Percentiles rank a stretch among this genome's conserved stretches.
phyloP scores from a whole-genome alignment of 92 coral and sea anemone species.

The Hydrozoanthus gracilis region DNA sequence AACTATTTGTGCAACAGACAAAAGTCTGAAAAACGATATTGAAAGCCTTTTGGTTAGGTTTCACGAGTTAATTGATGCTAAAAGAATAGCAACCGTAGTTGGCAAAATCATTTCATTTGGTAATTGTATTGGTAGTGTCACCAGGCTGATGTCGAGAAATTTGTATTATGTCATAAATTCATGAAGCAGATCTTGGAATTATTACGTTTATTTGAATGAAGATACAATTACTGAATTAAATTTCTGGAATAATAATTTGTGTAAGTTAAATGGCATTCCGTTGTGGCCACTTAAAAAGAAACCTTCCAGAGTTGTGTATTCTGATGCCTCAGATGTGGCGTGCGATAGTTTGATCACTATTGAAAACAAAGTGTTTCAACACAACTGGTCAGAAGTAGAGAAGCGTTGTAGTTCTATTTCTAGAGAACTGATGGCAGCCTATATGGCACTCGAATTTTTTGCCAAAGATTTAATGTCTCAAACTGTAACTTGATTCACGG shows the following conservation, averaged over 20 bases:
- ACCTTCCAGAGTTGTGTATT: slow-evolving; percentile 48
- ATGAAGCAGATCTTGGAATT: slow-evolving; percentile 48
- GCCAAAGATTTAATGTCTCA: background rate
- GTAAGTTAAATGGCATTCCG: slow-evolving; percentile 22
- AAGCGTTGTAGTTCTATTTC: background rate
- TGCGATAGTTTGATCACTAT: slow-evolving; percentile 37
- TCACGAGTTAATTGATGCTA: slow-evolving; percentile 18
- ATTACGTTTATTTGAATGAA: slow-evolving; percentile 11
- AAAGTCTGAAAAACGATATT: slow-evolving; percentile 42
- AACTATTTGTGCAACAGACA: slow-evolving; percentile 47
- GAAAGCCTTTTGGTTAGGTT: background rate
- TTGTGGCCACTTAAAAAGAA: slow-evolving; percentile 32
- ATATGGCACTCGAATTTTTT: slow-evolving; percentile 18
- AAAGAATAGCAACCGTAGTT: slow-evolving; percentile 42
- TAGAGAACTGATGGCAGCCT: slow-evolving; percentile 30
- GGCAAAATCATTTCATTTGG: slow-evolving; percentile 55
- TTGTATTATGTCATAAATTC: slow-evolving; percentile 44
- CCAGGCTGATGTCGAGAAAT: slow-evolving; percentile 68
- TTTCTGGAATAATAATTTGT: slow-evolving; percentile 39
- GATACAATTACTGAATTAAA: slow-evolving; percentile 29
- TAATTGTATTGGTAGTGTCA: slow-evolving; percentile 58
- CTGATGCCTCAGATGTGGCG: slow-evolving; percentile 41
- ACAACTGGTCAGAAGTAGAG: slow-evolving; percentile 37
- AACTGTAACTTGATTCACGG: slow-evolving; percentile 49
- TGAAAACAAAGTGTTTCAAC: slow-evolving; percentile 31